Percentiles rank a stretch among this genome's conserved stretches.
phyloP scores from a whole-genome alignment of 1,140 invertebrate genomes.

The Reticulitermes speratus region DNA sequence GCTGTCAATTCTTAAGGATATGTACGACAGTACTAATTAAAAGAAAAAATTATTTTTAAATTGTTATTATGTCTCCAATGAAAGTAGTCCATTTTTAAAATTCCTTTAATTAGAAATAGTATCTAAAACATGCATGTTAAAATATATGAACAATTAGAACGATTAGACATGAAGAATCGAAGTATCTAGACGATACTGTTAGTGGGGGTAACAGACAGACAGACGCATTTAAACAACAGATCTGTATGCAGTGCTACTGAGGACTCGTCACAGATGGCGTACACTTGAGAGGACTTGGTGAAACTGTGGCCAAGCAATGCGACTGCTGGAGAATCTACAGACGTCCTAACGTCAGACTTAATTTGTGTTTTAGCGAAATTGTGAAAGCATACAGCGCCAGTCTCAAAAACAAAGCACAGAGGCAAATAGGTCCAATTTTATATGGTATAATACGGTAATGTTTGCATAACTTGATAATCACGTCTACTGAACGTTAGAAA shows the following conservation, averaged over 20 bases:
- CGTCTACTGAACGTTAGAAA: too few species aligned
- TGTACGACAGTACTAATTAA: background rate
- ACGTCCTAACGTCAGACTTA: background rate
- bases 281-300: background rate
- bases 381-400: too few species aligned
- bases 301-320: background rate
- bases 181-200: conserved; percentile 9
- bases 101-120: background rate
- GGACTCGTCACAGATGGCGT: background rate
- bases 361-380: background rate
- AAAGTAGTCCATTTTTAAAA: background rate
- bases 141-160: conserved; percentile 15
- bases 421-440: too few species aligned
- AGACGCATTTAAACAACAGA: conserved; percentile 12
- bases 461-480: too few species aligned
- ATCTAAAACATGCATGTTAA: conserved; percentile 25
- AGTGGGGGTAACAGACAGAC: conserved; percentile 4
- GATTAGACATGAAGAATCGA: conserved; percentile 20
- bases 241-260: background rate
- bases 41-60: background rate
- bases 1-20: background rate
- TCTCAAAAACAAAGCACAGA: too few species aligned
- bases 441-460: too few species aligned
- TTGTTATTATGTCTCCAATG: background rate
- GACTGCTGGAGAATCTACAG: background rate